phyloP scores from a whole-genome alignment of 2,888 invertebrate genomes.

The Fragum whitleyi region DNA sequence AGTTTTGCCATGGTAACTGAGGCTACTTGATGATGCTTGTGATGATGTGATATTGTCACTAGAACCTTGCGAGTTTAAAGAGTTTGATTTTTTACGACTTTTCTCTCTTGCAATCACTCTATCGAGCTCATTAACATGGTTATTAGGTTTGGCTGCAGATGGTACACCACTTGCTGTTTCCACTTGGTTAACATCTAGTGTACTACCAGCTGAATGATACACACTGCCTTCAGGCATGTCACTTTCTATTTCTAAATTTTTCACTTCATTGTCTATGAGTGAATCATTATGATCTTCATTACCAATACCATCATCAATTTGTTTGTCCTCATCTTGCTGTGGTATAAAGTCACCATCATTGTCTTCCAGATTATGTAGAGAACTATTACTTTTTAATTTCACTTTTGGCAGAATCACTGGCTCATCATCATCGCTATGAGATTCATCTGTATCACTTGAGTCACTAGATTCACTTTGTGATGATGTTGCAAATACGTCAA shows the following conservation, averaged over 20 bases:
- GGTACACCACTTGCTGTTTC: slow-evolving; percentile 8
- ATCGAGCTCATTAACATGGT: slow-evolving; percentile 49
- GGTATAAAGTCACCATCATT: slow-evolving; percentile 9
- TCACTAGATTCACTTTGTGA: slow-evolving; percentile 18
- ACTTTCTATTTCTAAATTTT: slow-evolving; percentile 11
- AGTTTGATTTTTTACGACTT: slow-evolving; percentile 48
- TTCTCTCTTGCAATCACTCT: slow-evolving; percentile 58
- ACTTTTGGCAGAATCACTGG: slow-evolving; percentile 54
- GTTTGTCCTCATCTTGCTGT: not conserved
- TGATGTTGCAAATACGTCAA: slow-evolving; percentile 21
- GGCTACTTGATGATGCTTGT: slow-evolving; percentile 57
- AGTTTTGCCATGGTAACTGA: slow-evolving; percentile 52
- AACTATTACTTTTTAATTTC: slow-evolving; percentile 45
- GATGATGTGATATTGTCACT: slow-evolving; percentile 55
- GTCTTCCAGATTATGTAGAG: not conserved
- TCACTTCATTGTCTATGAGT: not conserved
- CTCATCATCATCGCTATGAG: slow-evolving; percentile 36
- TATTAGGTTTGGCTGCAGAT: not conserved
- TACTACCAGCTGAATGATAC: slow-evolving; percentile 30
- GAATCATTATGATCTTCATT: not conserved
- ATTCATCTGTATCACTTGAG: slow-evolving; percentile 28
- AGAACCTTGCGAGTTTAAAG: slow-evolving; percentile 57
- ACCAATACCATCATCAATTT: slow-evolving; percentile 1
- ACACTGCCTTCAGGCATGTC: slow-evolving; percentile 31
- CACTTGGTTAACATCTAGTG: slow-evolving; percentile 8